Evolutionary conservation across 37 sponge, comb jelly and placozoan species (phyloP), one percentile per base, ranked within the genome.

Genomic region (Aplysina aerophoba): DNA sequence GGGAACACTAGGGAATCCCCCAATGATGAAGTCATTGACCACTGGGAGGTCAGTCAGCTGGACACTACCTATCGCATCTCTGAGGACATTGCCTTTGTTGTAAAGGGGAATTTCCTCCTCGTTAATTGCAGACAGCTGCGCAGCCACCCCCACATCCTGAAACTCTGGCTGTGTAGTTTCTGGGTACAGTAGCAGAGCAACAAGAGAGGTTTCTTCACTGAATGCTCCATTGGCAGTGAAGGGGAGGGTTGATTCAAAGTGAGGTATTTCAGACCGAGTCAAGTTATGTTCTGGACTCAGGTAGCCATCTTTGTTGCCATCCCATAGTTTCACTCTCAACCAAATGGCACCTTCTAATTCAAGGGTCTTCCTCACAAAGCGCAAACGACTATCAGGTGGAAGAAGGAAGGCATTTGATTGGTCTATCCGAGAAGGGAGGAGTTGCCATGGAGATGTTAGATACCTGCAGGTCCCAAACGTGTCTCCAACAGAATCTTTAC

Each of bases 291-390:
- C 34, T 28, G 83, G 31, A 33, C 92, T 91, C n/a, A 85, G 64
- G 63, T 79, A 89, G 5, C 89, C 96, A 83, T 90, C 93, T 27
- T 30, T 14, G 35, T 87, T 90, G 37, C 96, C 96, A 85, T 96
- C 96, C 96, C 96, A 96, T 22, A 88, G 53, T 40, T 90, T 93
- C 17, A 74, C 88, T 24, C 85, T 83, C 69, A 96, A 0, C 96
- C 96, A 96, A 0, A 87, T 90, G 8, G 91, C 89, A 30, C 94
- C 96, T 25, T 93, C 93, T 17, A 96, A 56, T 28, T 27, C 80
- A 3, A 87, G 36, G 17, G 79, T 19, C 59, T 33, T 83, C 28
- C 89, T 85, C 37, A 90, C 87, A 81, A 93, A 93, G 37, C 96
- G 85, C 4, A 96, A 22, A 0, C 90, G 35, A 37, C 89, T 85